These are phyloP conservation scores for Linepithema humile DNA, from an alignment of 1,140 invertebrate genomes.

Conservation along the genomic window DNA sequence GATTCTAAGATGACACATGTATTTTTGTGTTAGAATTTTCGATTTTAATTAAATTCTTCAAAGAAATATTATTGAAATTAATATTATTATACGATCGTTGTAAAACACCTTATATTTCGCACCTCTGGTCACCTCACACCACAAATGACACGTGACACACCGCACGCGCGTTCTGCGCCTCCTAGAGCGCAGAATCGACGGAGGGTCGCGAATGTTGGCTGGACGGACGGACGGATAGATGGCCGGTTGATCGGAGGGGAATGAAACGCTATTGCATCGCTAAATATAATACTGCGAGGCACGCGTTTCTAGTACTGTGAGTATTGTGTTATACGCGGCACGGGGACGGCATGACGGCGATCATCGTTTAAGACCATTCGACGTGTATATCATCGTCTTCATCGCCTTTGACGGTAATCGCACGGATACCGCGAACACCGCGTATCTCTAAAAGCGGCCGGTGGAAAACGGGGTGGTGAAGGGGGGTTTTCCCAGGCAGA, in stretches of 20 bases:
- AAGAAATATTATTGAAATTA: too few relatives aligned
- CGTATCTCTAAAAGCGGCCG: neutral
- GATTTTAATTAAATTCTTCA: too few relatives aligned
- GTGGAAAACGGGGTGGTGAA: constrained; percentile 9
- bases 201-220: constrained; percentile 31
- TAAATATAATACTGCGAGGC: constrained; percentile 77
- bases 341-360: neutral
- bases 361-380: constrained; percentile 48
- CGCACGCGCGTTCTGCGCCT: constrained; percentile 5
- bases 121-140: too few relatives aligned
- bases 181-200: constrained; percentile 69
- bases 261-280: constrained; percentile 63
- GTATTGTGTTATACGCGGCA: neutral
- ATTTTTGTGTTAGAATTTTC: too few relatives aligned
- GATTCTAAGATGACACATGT: too few relatives aligned
- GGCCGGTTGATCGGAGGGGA: constrained; percentile 53
- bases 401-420: neutral
- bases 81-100: too few relatives aligned
- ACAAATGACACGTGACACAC: too few relatives aligned
- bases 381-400: neutral
- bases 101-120: too few relatives aligned
- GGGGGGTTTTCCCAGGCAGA: neutral
- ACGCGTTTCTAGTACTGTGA: constrained; percentile 63
- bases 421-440: too few relatives aligned
- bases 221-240: neutral